Conservation (phyloP, 2,888 invertebrate species). For the Caenorhabditis plicata region DNA sequence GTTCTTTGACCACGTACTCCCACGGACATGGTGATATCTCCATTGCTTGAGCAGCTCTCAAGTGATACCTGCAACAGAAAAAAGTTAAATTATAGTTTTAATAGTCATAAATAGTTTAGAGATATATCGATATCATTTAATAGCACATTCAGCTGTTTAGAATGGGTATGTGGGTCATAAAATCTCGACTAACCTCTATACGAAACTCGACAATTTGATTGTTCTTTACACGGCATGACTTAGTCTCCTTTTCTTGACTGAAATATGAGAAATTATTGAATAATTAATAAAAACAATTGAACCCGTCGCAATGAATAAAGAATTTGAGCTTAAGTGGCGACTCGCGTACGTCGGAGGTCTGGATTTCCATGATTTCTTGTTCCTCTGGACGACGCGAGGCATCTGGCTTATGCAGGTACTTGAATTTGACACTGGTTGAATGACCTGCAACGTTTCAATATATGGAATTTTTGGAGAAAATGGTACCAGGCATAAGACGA, state of each 20-base stretch:
- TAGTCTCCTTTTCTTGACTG: conserved; percentile 45
- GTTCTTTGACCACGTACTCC: conserved; percentile 57
- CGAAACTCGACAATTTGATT: conserved; percentile 30
- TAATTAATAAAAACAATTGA: neutral
- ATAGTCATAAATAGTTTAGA: too few relatives aligned
- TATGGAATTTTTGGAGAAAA: neutral
- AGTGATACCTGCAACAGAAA: conserved; percentile 35
- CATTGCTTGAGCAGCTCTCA: conserved; percentile 47
- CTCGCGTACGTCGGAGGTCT: conserved; percentile 52
- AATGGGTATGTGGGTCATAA: too few relatives aligned
- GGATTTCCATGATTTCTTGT: conserved; percentile 48
- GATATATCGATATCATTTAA: too few relatives aligned
- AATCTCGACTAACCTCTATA: conserved; percentile 13
- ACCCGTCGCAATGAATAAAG: conserved; percentile 57
- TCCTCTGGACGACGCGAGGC: conserved; percentile 3
- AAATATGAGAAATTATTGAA: neutral
- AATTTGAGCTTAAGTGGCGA: conserved; percentile 53
- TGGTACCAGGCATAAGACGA: conserved; percentile 57
- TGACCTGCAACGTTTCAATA: conserved; percentile 40
- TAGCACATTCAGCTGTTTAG: too few relatives aligned
- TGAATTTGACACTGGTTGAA: conserved; percentile 51
- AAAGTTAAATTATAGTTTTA: too few relatives aligned
- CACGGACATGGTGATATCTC: conserved; percentile 57
- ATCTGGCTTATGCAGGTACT: conserved; percentile 52
- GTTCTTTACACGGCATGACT: conserved; percentile 42